Conservation (phyloP, 2,888 invertebrate species). For the Trichopoda pennipes region DNA sequence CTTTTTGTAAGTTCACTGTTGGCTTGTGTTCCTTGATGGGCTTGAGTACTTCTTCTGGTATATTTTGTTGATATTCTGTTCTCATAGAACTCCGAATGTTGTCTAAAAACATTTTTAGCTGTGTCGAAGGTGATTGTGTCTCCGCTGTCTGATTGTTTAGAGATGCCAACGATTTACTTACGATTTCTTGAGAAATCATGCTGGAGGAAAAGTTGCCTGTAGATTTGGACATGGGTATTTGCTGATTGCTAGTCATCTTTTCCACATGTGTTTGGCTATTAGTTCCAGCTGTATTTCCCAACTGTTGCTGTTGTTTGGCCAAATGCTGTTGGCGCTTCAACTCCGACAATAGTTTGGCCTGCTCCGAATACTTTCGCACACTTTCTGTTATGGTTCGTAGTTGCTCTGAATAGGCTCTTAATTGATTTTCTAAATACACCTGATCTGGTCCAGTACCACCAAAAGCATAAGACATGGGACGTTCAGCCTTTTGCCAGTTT, state of each 20-base stretch:
- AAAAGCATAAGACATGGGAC: slow-evolving; percentile 80
- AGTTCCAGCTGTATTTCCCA: slow-evolving; percentile 18
- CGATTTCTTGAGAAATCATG: slow-evolving; percentile 79
- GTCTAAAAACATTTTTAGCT: slow-evolving; percentile 79
- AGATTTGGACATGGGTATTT: slow-evolving; percentile 71
- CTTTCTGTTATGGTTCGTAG: slow-evolving; percentile 80
- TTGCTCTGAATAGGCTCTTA: slow-evolving; percentile 80
- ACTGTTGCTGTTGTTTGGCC: slow-evolving; percentile 73
- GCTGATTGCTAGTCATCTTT: slow-evolving; percentile 27
- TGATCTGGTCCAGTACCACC: slow-evolving; percentile 78
- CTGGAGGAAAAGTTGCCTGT: slow-evolving; percentile 75
- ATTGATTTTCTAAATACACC: slow-evolving; percentile 80
- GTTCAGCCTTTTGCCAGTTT: slow-evolving; percentile 72
- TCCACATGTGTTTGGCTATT: slow-evolving; percentile 44
- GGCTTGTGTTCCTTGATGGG: slow-evolving; percentile 71
- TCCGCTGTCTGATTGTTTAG: slow-evolving; percentile 74
- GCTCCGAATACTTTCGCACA: slow-evolving; percentile 81
- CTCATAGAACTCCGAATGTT: slow-evolving; percentile 80
- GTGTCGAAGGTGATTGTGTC: slow-evolving; percentile 80
- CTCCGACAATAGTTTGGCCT: slow-evolving; percentile 80
- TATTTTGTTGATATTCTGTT: slow-evolving; percentile 77
- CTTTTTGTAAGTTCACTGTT: slow-evolving; percentile 18
- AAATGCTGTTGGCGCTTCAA: slow-evolving; percentile 79
- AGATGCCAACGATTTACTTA: slow-evolving; percentile 78
- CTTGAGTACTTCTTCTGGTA: slow-evolving; percentile 78